These are phyloP conservation scores for Chlorops oryzae DNA, from an alignment of 1,140 invertebrate genomes.

Conservation along the genomic window DNA sequence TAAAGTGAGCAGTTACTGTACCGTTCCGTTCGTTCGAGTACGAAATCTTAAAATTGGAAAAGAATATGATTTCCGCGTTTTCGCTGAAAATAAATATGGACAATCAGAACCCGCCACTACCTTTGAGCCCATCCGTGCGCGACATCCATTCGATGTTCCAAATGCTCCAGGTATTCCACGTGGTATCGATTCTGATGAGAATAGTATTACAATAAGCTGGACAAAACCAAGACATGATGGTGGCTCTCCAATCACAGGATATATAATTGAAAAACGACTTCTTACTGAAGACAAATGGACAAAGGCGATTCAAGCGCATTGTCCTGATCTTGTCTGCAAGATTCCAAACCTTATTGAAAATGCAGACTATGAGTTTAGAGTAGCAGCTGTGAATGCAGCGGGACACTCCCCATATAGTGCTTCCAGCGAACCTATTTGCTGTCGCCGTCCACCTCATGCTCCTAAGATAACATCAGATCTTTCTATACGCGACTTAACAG, in stretches of 20 bases:
- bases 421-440: conserved; percentile 84
- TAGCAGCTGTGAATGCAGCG: conserved; percentile 91
- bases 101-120: conserved; percentile 87
- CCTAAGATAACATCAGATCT: conserved; percentile 91
- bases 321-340: conserved; percentile 73
- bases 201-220: conserved; percentile 92
- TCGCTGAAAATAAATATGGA: conserved; percentile 96
- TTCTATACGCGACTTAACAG: conserved; percentile 88
- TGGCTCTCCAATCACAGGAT: conserved; percentile 83
- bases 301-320: conserved; percentile 75
- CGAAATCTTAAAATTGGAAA: conserved; percentile 85
- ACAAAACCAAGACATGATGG: conserved; percentile 89
- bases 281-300: conserved; percentile 87
- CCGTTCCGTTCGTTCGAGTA: conserved; percentile 79
- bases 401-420: conserved; percentile 89
- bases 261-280: conserved; percentile 86
- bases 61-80: conserved; percentile 95
- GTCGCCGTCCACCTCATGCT: conserved; percentile 75
- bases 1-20: conserved; percentile 87
- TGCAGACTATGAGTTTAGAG: conserved; percentile 95
- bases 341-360: conserved; percentile 88
- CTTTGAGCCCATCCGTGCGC: conserved; percentile 81
- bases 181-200: conserved; percentile 81
- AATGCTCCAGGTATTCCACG: conserved; percentile 82
- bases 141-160: conserved; percentile 94